phyloP scores from a whole-genome alignment of 2,113 vertebrate genomes.

The Meles meles region DNA sequence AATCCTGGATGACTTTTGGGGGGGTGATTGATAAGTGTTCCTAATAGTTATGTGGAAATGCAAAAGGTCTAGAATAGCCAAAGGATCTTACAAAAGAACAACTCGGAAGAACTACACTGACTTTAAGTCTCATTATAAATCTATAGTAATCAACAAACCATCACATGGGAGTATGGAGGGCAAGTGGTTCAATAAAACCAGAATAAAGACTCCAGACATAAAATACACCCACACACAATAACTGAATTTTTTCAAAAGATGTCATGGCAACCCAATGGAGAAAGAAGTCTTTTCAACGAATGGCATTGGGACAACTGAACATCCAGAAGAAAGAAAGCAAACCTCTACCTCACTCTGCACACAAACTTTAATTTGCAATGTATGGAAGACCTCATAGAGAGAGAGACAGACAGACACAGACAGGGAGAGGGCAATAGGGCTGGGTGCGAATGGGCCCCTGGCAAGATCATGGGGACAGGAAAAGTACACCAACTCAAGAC shows the following conservation, averaged over 20 bases:
- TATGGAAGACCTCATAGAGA: background rate
- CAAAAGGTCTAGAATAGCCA: background rate
- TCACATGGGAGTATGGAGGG: background rate
- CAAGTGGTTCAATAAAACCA: background rate
- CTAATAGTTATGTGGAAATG: background rate
- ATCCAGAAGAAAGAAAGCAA: background rate
- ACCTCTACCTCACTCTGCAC: background rate
- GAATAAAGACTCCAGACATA: background rate
- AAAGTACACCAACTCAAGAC: background rate
- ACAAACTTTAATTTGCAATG: background rate
- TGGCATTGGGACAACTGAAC: background rate
- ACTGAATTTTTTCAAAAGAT: background rate
- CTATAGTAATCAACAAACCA: background rate
- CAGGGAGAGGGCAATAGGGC: background rate
- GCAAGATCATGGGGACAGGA: background rate
- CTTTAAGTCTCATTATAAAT: background rate
- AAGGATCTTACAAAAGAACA: background rate
- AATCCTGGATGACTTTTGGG: background rate
- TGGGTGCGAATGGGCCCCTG: background rate
- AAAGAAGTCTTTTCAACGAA: background rate
- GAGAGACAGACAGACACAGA: background rate
- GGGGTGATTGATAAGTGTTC: background rate
- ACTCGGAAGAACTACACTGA: background rate
- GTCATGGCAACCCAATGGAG: background rate
- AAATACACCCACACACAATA: background rate